Evolutionary conservation across 2,113 vertebrate genomes (phyloP).

Genomic region (Silurus glanis): DNA sequence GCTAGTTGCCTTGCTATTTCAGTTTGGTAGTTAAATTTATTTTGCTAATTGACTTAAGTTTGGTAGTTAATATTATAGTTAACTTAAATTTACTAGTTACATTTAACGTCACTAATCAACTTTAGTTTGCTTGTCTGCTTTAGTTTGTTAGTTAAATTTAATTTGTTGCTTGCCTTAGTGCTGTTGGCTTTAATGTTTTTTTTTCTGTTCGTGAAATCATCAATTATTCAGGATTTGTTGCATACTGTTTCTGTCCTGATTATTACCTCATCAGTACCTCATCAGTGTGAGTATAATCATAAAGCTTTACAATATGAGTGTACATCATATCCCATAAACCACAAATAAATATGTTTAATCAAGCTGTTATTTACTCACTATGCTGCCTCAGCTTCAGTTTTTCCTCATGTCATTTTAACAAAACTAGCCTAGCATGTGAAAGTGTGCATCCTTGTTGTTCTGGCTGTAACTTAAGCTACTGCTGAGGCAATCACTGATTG

Average conservation of each 20-base stretch:
- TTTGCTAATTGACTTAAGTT: neutral
- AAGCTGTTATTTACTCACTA: neutral
- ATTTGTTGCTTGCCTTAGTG: neutral
- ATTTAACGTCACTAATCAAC: neutral
- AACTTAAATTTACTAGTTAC: neutral
- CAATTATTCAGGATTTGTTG: constrained; percentile 4
- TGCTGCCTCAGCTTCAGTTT: neutral
- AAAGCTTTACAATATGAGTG: neutral
- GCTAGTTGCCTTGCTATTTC: too few species aligned
- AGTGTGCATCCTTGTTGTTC: too few species aligned
- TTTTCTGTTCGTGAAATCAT: neutral
- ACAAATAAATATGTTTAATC: neutral
- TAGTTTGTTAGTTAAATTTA: neutral
- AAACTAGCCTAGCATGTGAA: too few species aligned
- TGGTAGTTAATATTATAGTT: neutral
- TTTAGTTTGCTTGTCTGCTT: neutral
- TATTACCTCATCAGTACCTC: neutral
- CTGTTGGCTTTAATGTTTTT: too few species aligned
- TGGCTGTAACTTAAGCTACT: too few species aligned
- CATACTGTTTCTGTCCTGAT: neutral
- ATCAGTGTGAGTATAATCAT: neutral
- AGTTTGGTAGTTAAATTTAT: neutral
- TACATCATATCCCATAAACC: neutral
- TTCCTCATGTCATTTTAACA: too few species aligned
- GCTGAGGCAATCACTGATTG: too few species aligned